A percentile compares a stretch with the other conserved stretches of the same genome.
These are phyloP conservation scores for Erebia epiphron DNA, from an alignment of 2,888 invertebrate genomes.

Conservation along the genomic window DNA sequence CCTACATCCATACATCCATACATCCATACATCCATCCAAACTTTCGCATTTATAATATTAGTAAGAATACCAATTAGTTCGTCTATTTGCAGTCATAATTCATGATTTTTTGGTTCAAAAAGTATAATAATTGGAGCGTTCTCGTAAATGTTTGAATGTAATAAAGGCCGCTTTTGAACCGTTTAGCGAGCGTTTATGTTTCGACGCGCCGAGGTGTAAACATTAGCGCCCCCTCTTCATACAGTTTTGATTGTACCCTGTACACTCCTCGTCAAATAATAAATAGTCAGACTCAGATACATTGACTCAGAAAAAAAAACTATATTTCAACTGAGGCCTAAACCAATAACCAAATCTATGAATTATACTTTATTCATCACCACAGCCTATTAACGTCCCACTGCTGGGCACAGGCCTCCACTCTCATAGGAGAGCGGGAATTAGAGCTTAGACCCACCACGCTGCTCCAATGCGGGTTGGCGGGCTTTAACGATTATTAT, in stretches of 20 bases:
- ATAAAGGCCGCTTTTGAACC: slow-evolving; percentile 24
- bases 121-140: neutral
- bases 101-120: neutral
- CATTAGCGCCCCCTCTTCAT: slow-evolving; percentile 21
- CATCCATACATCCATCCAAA: too few species aligned
- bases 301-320: neutral
- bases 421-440: too few species aligned
- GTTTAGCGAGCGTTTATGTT: slow-evolving; percentile 29
- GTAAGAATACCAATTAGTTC: neutral
- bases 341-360: too few species aligned
- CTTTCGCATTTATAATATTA: too few species aligned
- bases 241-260: slow-evolving; percentile 29
- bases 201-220: slow-evolving; percentile 33
- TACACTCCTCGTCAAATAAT: neutral
- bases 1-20: too few species aligned
- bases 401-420: too few species aligned
- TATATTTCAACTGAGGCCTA: too few species aligned
- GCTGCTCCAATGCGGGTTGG: too few species aligned
- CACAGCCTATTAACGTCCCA: too few species aligned
- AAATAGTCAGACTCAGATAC: neutral
- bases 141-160: slow-evolving; percentile 14
- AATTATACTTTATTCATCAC: too few species aligned
- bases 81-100: neutral
- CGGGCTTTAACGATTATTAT: too few species aligned
- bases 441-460: too few species aligned